A percentile compares a stretch with the other conserved stretches of the same genome.
phyloP scores from a whole-genome alignment of 1,140 invertebrate species.

The Telenomus remus region DNA sequence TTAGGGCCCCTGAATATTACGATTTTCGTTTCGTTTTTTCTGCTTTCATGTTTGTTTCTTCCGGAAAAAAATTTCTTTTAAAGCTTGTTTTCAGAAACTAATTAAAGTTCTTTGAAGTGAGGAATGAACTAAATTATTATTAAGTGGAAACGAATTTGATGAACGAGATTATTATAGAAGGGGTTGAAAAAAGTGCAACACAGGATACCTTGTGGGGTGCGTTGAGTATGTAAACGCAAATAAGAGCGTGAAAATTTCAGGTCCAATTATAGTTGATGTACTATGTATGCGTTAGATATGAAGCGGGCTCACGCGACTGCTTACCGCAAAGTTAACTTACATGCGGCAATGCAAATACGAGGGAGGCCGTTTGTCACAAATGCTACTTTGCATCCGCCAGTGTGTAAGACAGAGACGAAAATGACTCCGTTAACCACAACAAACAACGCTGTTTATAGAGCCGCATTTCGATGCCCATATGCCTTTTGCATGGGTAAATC shows the following conservation, averaged over 20 bases:
- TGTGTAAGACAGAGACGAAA: constrained; percentile 39
- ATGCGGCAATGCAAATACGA: constrained; percentile 38
- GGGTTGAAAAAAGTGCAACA: background rate
- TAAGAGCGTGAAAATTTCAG: constrained; percentile 40
- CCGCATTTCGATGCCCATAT: constrained; percentile 33
- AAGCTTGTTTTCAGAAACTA: too few relatives aligned
- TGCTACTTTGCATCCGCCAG: constrained; percentile 25
- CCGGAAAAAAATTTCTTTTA: too few relatives aligned
- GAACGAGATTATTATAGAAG: too few relatives aligned
- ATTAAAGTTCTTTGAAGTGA: constrained; percentile 6
- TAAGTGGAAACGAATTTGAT: too few relatives aligned
- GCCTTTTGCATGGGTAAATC: constrained; percentile 18
- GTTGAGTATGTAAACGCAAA: constrained; percentile 25
- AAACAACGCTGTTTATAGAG: constrained; percentile 52
- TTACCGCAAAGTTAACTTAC: constrained; percentile 48
- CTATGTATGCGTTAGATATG: constrained; percentile 41
- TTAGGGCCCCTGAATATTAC: too few relatives aligned
- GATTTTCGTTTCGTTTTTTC: too few relatives aligned
- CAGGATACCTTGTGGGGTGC: constrained; percentile 2
- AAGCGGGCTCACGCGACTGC: constrained; percentile 32
- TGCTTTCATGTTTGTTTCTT: too few relatives aligned
- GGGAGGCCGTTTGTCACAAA: constrained; percentile 37
- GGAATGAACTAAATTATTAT: too few relatives aligned
- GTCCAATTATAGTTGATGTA: constrained; percentile 40
- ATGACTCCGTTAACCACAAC: constrained; percentile 25